phyloP scores from a whole-genome alignment of 64 coral and sea anemone species.

The Acropora tenuis region DNA sequence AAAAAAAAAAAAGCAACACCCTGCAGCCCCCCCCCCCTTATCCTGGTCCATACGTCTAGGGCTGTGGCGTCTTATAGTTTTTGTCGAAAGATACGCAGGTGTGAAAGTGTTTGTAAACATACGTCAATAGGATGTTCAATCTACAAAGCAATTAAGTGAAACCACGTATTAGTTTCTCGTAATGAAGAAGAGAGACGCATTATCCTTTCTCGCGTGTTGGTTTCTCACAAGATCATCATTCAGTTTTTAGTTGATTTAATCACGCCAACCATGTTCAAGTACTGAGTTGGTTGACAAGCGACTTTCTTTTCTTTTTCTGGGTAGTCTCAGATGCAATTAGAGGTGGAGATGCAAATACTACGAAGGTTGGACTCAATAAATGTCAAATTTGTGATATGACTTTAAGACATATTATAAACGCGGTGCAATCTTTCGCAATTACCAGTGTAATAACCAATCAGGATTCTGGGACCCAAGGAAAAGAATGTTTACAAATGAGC shows the following conservation, averaged over 20 bases:
- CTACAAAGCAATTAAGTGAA: background rate
- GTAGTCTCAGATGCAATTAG: background rate
- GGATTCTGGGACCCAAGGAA: background rate
- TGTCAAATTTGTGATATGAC: constrained; percentile 9
- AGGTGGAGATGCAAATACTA: background rate
- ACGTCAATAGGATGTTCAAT: background rate
- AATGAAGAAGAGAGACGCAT: background rate
- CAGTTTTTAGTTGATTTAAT: no score
- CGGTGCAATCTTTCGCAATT: constrained; percentile 1
- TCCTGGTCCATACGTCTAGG: no score
- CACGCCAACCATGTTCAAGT: no score
- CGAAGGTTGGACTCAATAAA: background rate
- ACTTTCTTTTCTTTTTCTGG: no score
- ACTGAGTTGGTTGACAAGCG: no score
- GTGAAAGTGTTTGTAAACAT: background rate
- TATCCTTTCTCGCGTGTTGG: background rate
- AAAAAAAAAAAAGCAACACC: no score
- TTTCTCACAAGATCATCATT: no score
- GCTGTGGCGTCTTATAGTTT: no score
- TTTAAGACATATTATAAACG: background rate
- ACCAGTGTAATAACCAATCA: constrained; percentile 14
- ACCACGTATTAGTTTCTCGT: background rate
- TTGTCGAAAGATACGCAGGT: background rate
- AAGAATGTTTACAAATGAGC: background rate
- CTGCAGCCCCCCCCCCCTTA: no score